Conservation (phyloP, 2,888 invertebrate genomes). For the Ormyrus pomaceus region DNA sequence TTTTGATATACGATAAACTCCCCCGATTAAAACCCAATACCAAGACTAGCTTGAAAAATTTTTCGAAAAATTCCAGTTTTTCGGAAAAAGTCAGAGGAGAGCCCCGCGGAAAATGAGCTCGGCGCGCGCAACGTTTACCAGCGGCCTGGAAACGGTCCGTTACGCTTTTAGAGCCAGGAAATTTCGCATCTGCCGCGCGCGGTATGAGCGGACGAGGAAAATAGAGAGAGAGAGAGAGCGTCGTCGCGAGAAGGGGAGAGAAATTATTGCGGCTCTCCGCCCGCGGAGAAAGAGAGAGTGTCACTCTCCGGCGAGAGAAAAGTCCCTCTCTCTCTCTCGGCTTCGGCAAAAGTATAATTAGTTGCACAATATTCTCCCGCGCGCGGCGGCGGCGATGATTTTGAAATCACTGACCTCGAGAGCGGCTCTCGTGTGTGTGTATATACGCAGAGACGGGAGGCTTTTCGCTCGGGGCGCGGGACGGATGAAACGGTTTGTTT, state of each 20-base stretch:
- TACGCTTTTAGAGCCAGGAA: conserved; percentile 33
- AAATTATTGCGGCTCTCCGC: conserved; percentile 32
- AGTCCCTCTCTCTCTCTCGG: background rate
- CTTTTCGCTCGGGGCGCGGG: background rate
- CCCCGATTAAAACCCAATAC: background rate
- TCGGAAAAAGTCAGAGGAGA: background rate
- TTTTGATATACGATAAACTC: too few relatives aligned
- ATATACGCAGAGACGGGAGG: background rate
- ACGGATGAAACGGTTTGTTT: conserved; percentile 25
- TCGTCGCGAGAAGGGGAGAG: conserved; percentile 7
- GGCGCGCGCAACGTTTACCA: background rate
- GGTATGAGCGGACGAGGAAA: background rate
- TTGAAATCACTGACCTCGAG: conserved; percentile 32
- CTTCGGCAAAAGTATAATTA: conserved; percentile 43
- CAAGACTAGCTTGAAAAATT: background rate
- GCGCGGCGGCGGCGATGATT: background rate
- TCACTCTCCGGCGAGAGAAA: background rate
- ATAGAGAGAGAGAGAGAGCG: conserved; percentile 9
- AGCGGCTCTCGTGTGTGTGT: background rate
- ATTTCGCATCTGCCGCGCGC: background rate
- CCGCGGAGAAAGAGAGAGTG: background rate
- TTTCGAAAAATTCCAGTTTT: background rate
- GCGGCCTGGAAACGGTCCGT: conserved; percentile 16
- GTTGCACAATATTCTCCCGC: conserved; percentile 36
- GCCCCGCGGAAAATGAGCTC: conserved; percentile 8